Evolutionary conservation across 2,888 invertebrate species (phyloP), one percentile per base, ranked within the genome.

Genomic region (Pollenia amentaria): DNA sequence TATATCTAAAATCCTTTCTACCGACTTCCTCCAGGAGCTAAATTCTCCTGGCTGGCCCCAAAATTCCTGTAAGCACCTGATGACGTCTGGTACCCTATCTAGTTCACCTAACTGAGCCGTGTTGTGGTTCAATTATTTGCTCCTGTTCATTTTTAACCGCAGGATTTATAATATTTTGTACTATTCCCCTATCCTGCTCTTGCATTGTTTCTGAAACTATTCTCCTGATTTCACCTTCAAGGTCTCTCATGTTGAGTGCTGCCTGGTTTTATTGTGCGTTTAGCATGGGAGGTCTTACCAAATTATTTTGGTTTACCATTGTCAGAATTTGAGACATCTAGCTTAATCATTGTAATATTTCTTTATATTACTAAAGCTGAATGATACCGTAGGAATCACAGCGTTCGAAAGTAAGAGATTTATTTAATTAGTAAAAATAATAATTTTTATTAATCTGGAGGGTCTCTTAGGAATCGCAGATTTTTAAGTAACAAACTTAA

Each of bases 51-150:
- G 38, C 21, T 75, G 65, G 18, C 81, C 78, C 7, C 84, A 64
- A 73, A 87, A 84, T 65, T 87, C 82, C 51, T 73, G 53, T 29
- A 87, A 18, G 29, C 77, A 46, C 18, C 62, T 72, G 12, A 84
- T 67, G 0, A 67, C 67, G 21, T 67, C 67, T 1, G 67, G 29
- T 57, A 40, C 46, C 57, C 80, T 69, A 48, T 29, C 53, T 29
- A 55, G 38, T 11, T 67, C 67, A 48, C 8, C 14, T 29, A 48
- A 21, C 21, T 21, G 21, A 21, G 21, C 21, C 21, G 29, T 48
- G 67, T 53, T 70, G 53, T 10, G 78, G 69, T 8, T 82, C 60
- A 42, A 73, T 85, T n/a, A n/a, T n/a, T n/a, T n/a, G n/a, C n/a
- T n/a, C n/a, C n/a, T n/a, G n/a, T n/a, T n/a, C n/a, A n/a, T 12